Percentiles rank a stretch among this genome's conserved stretches.
These are phyloP conservation scores for Schizopygopsis pylzovi DNA, from an alignment of 2,797 vertebrate genomes.

Conservation along the genomic window DNA sequence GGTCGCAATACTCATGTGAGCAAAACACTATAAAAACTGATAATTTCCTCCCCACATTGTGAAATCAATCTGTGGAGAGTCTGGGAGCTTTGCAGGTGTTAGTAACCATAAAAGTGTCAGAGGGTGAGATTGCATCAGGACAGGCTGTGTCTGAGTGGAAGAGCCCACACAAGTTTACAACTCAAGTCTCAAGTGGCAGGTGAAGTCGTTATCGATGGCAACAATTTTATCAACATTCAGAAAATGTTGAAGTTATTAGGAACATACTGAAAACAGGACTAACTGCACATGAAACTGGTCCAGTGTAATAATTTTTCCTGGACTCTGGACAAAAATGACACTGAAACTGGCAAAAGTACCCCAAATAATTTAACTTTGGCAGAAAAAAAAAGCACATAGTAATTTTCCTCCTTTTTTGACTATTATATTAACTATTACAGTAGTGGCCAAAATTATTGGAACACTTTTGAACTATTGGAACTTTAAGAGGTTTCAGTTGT, in stretches of 20 bases:
- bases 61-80: neutral
- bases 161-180: conserved; percentile 17
- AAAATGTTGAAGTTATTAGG: neutral
- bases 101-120: conserved; percentile 30
- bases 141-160: conserved; percentile 19
- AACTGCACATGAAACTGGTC: neutral
- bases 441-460: too few relatives aligned
- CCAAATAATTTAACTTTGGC: neutral
- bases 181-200: conserved; percentile 11
- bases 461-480: too few relatives aligned
- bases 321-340: neutral
- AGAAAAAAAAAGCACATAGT: neutral
- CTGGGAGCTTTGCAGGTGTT: conserved; percentile 20
- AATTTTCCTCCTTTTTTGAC: neutral
- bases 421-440: neutral
- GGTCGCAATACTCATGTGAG: neutral
- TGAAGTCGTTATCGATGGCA: neutral
- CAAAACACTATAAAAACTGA: neutral
- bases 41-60: neutral
- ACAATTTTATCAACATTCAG: neutral
- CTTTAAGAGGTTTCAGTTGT: too few relatives aligned
- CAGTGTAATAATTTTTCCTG: neutral
- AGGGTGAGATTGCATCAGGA: conserved; percentile 3
- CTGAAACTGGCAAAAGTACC: neutral
- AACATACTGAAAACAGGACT: too few relatives aligned